Evolutionary conservation across 2,113 vertebrate genomes (phyloP).

Genomic region (Siniperca chuatsi): DNA sequence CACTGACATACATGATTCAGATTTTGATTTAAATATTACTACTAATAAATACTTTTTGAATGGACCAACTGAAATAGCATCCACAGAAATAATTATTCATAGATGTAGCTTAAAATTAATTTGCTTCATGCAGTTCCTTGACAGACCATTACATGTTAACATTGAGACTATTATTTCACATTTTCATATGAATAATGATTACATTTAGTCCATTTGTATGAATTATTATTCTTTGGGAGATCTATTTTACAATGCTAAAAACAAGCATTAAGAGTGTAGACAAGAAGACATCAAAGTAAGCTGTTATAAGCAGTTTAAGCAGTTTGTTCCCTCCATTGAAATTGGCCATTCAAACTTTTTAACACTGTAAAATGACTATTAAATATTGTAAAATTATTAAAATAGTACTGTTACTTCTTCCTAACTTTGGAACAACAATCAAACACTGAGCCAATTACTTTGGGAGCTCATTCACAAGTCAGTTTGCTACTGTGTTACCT

Average conservation of each 20-base stretch:
- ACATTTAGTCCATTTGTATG: constrained; percentile 13
- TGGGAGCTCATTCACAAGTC: constrained; percentile 5
- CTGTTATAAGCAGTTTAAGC: constrained; percentile 5
- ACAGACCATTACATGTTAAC: background rate
- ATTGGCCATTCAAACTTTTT: constrained; percentile 8
- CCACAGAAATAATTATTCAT: background rate
- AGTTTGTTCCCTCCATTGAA: constrained; percentile 23
- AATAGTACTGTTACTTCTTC: background rate
- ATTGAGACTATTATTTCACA: constrained; percentile 4
- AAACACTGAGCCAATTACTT: background rate
- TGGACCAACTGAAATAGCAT: background rate
- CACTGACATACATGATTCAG: background rate
- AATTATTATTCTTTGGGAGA: constrained; percentile 46
- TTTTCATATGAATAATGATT: constrained; percentile 13
- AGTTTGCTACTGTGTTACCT: constrained; percentile 1
- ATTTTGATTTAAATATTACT: background rate
- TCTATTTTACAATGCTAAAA: background rate
- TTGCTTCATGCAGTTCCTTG: background rate
- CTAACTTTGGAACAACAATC: constrained; percentile 42
- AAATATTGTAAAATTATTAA: background rate
- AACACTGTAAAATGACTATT: constrained; percentile 28
- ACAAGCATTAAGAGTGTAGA: constrained; percentile 9
- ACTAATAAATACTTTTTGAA: background rate
- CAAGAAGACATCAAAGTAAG: background rate
- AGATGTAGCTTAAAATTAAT: background rate